Evolutionary conservation across 1,140 invertebrate species (phyloP), one percentile per base, ranked within the genome.

Genomic region (Oedothorax gibbosus): DNA sequence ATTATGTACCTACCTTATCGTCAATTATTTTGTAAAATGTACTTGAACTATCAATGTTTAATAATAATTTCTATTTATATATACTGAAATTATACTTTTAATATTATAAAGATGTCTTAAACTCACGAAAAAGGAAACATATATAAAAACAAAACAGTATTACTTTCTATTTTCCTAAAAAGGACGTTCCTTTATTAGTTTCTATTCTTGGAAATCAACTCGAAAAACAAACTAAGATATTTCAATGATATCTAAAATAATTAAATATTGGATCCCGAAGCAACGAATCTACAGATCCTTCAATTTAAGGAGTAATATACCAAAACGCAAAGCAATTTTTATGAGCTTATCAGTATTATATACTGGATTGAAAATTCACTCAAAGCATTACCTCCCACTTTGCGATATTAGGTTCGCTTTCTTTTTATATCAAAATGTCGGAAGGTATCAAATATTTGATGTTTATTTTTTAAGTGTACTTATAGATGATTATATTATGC

Each of bases 311-410:
- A 35, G 35, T 35, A 35, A 35, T 35, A 35, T 35, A 35, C 1
- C 5, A 35, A 51, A 71, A 20, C 49, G 65, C 77, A 79, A 68
- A 56, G 53, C 14, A 49, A 54, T 35, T 79, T 79, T 68, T 77
- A 35, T 79, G 77, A 79, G 50, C 62, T 79, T 65, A 66, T n/a
- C 20, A 53, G 14, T 49, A 77, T 65, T 35, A 64, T 35, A 64
- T 56, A 64, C 21, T 62, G 64, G 76, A 79, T 79, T 56, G 77
- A 79, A 79, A 79, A 20, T 65, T 66, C 62, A 60, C 54, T 57
- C 9, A 3, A 57, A 21, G 18, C 56, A 75, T 14, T 56, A 57
- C 14, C 10, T 75, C 11, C 51, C 54, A 51, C 18, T 75, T 57
- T 12, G 54, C 57, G 51, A 21, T 75, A 75, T 75, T 57, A 75